These are phyloP conservation scores for Oryzias curvinotus DNA, from an alignment of 2,113 vertebrate species.

Conservation along the genomic window DNA sequence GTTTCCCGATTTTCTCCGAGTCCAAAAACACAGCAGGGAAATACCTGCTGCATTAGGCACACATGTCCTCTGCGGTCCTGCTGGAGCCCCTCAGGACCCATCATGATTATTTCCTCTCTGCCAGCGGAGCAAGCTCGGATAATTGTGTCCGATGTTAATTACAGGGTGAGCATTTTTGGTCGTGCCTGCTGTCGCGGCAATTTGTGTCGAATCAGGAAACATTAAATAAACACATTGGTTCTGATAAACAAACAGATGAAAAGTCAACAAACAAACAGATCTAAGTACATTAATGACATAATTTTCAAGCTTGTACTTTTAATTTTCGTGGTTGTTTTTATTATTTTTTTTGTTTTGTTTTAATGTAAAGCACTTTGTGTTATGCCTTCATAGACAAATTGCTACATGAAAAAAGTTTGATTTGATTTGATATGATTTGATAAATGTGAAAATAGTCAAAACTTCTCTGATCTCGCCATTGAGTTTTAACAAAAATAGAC, in stretches of 20 bases:
- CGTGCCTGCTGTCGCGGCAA: slow-evolving; percentile 52
- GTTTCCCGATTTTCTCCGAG: slow-evolving; percentile 33
- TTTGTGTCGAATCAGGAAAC: slow-evolving; percentile 65
- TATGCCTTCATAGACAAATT: too few species aligned
- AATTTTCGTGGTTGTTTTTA: too few species aligned
- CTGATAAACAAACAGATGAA: slow-evolving; percentile 32
- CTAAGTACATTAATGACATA: too few species aligned
- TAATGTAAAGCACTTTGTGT: too few species aligned
- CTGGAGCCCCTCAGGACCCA: slow-evolving; percentile 61
- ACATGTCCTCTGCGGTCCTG: slow-evolving; percentile 33
- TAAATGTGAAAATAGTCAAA: too few species aligned
- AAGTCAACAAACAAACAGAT: too few species aligned
- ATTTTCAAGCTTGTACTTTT: too few species aligned
- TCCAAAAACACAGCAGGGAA: slow-evolving; percentile 47
- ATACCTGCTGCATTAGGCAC: slow-evolving; percentile 44
- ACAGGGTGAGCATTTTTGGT: slow-evolving; percentile 62
- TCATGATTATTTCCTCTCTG: slow-evolving; percentile 54
- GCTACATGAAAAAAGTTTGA: too few species aligned
- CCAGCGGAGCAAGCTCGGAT: slow-evolving; percentile 40
- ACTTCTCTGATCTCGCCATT: too few species aligned
- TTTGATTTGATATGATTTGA: too few species aligned
- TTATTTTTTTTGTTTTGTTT: too few species aligned
- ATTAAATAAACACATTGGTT: slow-evolving; percentile 49
- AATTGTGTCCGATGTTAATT: slow-evolving; percentile 68
- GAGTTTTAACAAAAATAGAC: too few species aligned